phyloP scores from a whole-genome alignment of 2,113 vertebrate species.

The Egretta garzetta region DNA sequence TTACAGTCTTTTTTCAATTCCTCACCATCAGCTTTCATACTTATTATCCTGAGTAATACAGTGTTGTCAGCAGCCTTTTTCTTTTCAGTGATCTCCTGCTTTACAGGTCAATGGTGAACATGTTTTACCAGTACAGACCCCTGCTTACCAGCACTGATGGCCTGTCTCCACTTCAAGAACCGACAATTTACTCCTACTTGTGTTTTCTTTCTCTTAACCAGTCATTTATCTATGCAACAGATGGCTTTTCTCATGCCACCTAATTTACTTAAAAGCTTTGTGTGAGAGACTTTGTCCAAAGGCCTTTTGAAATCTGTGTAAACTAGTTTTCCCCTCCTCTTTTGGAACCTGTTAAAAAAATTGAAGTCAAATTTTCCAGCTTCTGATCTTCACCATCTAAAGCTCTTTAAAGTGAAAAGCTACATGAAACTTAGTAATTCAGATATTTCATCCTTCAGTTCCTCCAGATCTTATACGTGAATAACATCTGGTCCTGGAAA shows the following conservation, averaged over 20 bases:
- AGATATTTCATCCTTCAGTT: neutral
- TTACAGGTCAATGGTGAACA: constrained; percentile 6
- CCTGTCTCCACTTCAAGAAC: neutral
- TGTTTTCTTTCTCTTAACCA: neutral
- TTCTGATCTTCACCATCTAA: neutral
- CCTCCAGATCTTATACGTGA: neutral
- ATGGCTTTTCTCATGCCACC: neutral
- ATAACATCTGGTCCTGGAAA: neutral
- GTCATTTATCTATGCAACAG: neutral
- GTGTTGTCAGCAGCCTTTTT: neutral
- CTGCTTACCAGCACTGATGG: neutral
- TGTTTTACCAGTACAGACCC: neutral
- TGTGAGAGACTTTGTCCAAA: neutral
- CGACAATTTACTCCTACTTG: neutral
- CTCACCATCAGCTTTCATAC: neutral
- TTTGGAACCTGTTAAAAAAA: neutral
- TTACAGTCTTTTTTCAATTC: neutral
- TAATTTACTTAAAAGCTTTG: constrained; percentile 48
- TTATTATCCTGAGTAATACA: neutral
- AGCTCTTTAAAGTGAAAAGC: neutral
- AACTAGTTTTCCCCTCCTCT: neutral
- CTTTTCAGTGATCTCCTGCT: neutral
- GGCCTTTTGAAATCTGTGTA: neutral
- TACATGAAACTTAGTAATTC: neutral
- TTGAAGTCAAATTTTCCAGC: neutral